Conservation (phyloP, 1,140 invertebrate species). For the Melitaea cinxia region DNA sequence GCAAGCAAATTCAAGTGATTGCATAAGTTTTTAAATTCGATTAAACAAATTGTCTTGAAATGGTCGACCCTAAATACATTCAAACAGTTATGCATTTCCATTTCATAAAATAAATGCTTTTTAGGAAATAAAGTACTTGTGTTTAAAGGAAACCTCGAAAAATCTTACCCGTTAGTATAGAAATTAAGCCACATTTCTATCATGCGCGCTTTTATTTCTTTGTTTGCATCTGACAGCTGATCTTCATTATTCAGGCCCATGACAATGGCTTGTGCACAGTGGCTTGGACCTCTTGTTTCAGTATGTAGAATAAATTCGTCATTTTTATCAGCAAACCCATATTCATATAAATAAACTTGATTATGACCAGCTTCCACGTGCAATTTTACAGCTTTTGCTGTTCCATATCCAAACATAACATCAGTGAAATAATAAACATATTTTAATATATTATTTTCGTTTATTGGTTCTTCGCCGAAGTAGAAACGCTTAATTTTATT, state of each 20-base stretch:
- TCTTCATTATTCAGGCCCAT: constrained; percentile 22
- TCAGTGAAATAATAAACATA: constrained; percentile 39
- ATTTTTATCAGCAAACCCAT: constrained; percentile 23
- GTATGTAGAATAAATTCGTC: constrained; percentile 18
- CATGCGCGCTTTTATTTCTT: constrained; percentile 32
- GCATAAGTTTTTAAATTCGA: no score
- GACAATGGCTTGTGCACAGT: constrained; percentile 29
- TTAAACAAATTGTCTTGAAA: no score
- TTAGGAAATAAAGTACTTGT: neutral
- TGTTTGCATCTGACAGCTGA: constrained; percentile 19
- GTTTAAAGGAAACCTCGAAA: neutral
- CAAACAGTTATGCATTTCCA: no score
- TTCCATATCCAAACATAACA: constrained; percentile 32
- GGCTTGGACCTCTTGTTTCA: constrained; percentile 25
- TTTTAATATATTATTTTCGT: constrained; percentile 21
- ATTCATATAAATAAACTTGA: constrained; percentile 40
- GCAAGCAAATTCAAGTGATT: no score
- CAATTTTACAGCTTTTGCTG: constrained; percentile 23
- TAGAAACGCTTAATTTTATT: constrained; percentile 42
- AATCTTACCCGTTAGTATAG: constrained; percentile 38
- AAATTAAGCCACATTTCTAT: constrained; percentile 41
- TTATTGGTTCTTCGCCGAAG: constrained; percentile 35
- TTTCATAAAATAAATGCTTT: no score
- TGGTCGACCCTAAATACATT: no score
- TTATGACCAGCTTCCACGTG: constrained; percentile 38